A percentile compares a stretch with the other conserved stretches of the same genome.
phyloP scores from a whole-genome alignment of 1,140 invertebrate genomes.

The Plodia interpunctella region DNA sequence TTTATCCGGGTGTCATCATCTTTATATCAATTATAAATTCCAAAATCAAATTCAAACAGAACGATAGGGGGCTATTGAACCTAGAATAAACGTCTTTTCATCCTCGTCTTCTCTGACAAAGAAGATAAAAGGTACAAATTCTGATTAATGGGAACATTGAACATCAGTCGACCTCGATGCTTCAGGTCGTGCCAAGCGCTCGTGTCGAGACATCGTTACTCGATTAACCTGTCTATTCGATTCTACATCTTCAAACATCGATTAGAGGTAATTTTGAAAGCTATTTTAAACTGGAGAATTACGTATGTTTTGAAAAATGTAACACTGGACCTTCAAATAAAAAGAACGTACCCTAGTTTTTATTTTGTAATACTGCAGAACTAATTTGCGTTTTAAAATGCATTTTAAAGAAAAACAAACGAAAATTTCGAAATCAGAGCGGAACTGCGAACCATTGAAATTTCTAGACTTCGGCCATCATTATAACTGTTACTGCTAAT shows the following conservation, averaged over 20 bases:
- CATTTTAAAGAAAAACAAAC: background rate
- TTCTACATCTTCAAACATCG: background rate
- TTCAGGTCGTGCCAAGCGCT: conserved; percentile 12
- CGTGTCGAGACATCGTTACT: conserved; percentile 1
- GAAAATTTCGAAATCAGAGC: background rate
- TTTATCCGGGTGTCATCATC: no score
- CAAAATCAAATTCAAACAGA: background rate
- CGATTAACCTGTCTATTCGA: background rate
- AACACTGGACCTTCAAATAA: no score
- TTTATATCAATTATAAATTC: background rate
- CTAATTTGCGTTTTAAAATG: no score
- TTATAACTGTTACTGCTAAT: conserved; percentile 15
- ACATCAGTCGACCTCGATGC: conserved; percentile 18
- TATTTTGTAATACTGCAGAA: no score
- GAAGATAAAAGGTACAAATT: background rate
- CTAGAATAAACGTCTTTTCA: conserved; percentile 2
- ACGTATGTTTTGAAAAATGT: no score
- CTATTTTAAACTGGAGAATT: no score
- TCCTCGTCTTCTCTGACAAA: background rate
- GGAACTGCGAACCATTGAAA: background rate
- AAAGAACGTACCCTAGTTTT: no score
- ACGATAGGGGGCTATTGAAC: background rate
- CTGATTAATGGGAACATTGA: conserved; percentile 1
- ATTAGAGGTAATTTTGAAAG: background rate
- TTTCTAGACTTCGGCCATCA: background rate